These are phyloP conservation scores for Phortica okadai DNA, from an alignment of 2,888 invertebrate genomes.

Conservation along the genomic window DNA sequence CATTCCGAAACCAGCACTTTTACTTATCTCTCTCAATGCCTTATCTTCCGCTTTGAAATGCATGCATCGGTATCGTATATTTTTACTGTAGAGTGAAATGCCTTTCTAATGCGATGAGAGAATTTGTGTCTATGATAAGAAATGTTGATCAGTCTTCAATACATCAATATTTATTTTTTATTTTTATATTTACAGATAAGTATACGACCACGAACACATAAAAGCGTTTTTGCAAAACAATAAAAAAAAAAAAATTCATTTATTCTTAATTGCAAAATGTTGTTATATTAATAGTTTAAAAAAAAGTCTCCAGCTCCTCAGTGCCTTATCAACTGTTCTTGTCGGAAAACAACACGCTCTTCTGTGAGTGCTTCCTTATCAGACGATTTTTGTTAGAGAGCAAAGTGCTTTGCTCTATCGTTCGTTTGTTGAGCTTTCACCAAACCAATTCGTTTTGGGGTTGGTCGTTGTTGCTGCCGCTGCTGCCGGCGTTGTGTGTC, in stretches of 20 bases:
- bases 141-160: too few species aligned
- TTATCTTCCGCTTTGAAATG: too few species aligned
- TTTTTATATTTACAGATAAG: background rate
- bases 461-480: slow-evolving; percentile 47
- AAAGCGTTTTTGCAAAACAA: background rate
- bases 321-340: slow-evolving; percentile 24
- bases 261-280: too few species aligned
- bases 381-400: background rate
- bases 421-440: background rate
- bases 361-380: background rate
- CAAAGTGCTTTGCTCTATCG: slow-evolving; percentile 17
- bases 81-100: too few species aligned
- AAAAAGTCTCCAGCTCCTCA: slow-evolving; percentile 16
- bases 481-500: slow-evolving; percentile 28
- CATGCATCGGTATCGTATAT: too few species aligned
- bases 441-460: slow-evolving; percentile 51
- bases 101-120: too few species aligned
- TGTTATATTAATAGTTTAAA: too few species aligned
- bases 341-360: slow-evolving; percentile 58
- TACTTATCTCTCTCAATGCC: too few species aligned
- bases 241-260: background rate
- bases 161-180: too few species aligned
- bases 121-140: too few species aligned
- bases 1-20: too few species aligned
- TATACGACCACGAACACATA: too few species aligned